Evolutionary conservation across 2,888 invertebrate species (phyloP), one percentile per base, ranked within the genome.

Genomic region (Platycnemis pennipes): DNA sequence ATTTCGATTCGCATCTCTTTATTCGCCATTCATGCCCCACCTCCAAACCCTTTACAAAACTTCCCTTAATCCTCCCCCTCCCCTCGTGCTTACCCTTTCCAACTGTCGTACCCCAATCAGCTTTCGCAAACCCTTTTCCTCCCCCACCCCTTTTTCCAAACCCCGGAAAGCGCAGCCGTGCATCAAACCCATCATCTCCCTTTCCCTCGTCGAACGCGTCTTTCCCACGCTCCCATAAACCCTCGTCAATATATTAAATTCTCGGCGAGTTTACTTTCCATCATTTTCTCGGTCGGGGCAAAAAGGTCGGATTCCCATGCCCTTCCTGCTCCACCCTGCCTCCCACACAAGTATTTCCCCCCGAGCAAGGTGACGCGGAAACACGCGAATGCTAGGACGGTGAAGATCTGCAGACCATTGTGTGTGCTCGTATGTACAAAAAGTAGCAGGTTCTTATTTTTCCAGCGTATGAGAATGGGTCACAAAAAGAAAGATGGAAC

Each of bases 211-310:
- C 88, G n/a, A 63, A 77, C 53, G 56, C 63, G 22, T 37, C 89
- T 26, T 44, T 91, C 91, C 11, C 16, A 91, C 63, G 63, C 63
- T 91, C 69, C 16, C 77, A 77, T 37, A 77, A 91, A 91, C 56
- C 63, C 63, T n/a, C 45, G 46, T n/a, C 44, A 56, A 91, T 63
- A 91, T 91, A 91, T 91, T 91, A 91, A 91, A 91, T 69, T 69
- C 56, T 44, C 44, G 69, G 44, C 63, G 91, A 91, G 91, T 91
- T 91, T 91, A 91, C 91, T 91, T 91, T 91, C n/a, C 91, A 91
- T 91, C 91, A 91, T 91, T 91, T 91, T 63, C 8, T 0, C 91
- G 91, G 2, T 13, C n/a, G 63, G 45, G 22, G 91, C 91, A 45
- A n/a, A 91, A 63, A 56, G 63, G 13, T 13, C 63, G 26, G 11